Evolutionary conservation across 1,140 invertebrate species (phyloP), one percentile per base, ranked within the genome.

Genomic region (Drepana arcuata): DNA sequence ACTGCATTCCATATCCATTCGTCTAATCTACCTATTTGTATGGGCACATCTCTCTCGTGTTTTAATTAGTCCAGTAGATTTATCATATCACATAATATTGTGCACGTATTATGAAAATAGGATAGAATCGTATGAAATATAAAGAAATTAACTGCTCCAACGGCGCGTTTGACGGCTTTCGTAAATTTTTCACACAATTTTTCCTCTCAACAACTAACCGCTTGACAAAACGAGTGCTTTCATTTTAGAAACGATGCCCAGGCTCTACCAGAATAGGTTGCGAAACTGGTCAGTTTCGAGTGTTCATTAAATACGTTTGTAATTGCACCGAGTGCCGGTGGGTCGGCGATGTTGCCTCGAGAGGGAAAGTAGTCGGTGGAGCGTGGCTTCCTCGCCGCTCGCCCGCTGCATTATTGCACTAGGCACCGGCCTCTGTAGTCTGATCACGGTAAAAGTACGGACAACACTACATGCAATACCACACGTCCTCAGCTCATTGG

Each of bases 311-410:
- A 41, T 36, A 48, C 41, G 29, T 46, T 45, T 45, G 34, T 48
- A 42, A 49, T 51, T 41, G 37, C 31, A 40, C 41, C 45, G 36
- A 41, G 18, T 45, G 38, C 26, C 34, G 4, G n/a, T 26, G 24
- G 42, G 60, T 59, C 56, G 62, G 52, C 60, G 53, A 54, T 47
- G 53, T 61, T 24, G 45, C 16, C 13, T 23, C 24, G 46, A 64
- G 58, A 75, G 69, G 60, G 75, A 80, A 80, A 80, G 70, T 66
- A 58, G 58, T 51, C 62, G 43, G 42, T 59, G 44, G 57, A 70
- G 31, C 64, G 64, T 56, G 39, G 46, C 50, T 74, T 72, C 68
- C 64, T 60, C 46, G 30, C 26, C 36, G 16, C 31, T 38, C 37
- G 45, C 29, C 38, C n/a, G n/a, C n/a, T n/a, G n/a, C n/a, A n/a